Evolutionary conservation across 2,797 vertebrate genomes (phyloP), one percentile per base, ranked within the genome.

Genomic region (Microcaecilia unicolor): DNA sequence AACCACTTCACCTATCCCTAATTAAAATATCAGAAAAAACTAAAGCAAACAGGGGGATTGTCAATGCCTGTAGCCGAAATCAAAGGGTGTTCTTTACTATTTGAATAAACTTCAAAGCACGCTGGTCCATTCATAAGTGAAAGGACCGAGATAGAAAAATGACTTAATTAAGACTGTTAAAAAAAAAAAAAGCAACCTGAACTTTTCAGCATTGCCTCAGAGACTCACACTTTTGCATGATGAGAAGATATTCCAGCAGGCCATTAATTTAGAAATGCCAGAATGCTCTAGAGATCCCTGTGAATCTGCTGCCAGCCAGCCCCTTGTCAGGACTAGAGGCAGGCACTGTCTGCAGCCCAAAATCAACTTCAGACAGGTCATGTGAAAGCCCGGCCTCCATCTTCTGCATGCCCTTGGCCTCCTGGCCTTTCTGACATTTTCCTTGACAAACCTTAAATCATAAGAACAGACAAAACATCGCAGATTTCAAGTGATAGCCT

Each of bases 261-360:
- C 7, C 10, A 55, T 61, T 60, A 49, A 64, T 64, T 58, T 36
- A 70, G 72, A 79, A 86, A 91, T 91, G 86, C 84, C 84, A 80
- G 76, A 92, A 92, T 87, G 83, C 87, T 88, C 90, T 78, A 80
- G 88, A 86, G 85, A 85, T 72, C 66, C 51, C 51, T 58, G 51
- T 55, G 68, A 64, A 62, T 62, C 62, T 72, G 72, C 79, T 88
- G 83, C 76, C 87, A 88, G 81, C 72, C 76, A 71, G 67, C 68
- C 67, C 68, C 63, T 67, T n/a, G 64, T 67, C 76, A 76, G 64
- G 58, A 55, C 52, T 56, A 58, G 72, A 84, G 83, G 79, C 84
- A 80, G n/a, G 54, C 63, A 45, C 76, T 72, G 80, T 86, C 85
- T 85, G 81, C 85, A 76, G 74, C 75, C 65, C 69, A 51, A 74